Evolutionary conservation across 64 coral and sea anemone species (phyloP), one percentile per base, ranked within the genome.

Genomic region (Stylophora pistillata): DNA sequence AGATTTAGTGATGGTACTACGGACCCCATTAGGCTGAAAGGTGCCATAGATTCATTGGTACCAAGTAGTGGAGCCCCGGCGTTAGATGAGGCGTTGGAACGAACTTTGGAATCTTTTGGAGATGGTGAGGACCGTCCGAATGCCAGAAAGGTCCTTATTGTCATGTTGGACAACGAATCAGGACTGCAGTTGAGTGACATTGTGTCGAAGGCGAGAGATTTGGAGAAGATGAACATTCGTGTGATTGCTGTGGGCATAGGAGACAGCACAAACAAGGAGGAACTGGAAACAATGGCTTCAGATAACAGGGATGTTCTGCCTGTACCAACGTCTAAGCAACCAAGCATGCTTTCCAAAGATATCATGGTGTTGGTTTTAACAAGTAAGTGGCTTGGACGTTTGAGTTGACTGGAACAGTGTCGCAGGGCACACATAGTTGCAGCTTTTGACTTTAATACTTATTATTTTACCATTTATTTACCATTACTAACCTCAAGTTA

Each of bases 231-330:
- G 3, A 78, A 59, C 56, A 63, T 93, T 65, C 58, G 56, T 41
- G 70, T 96, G n/a, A 90, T 96, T 52, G 79, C 94, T 74, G 82
- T 96, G 56, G 95, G 87, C 31, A 74, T 96, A 74, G 95, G 91
- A 78, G 62, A 83, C 55, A 30, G 82, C 61, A 82, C 88, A 21
- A 78, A 87, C 73, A 16, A 63, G 21, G 64, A 20, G 27, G 81
- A 93, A 30, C 71, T 96, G 33, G 69, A 78, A 57, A 13, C n/a
- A 37, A 75, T 70, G 0, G 93, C 95, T 18, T 37, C 91, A 9
- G 90, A 93, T 20, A 69, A 56, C 25, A 91, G 70, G 30, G 91
- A 86, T 30, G 32, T 96, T 27, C 79, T 96, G 58, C 74, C 53
- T 12, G 82, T 71, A 12, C 65, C 86, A 59, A 62, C 53, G 17